These are phyloP conservation scores for Diarsia mendica DNA, from an alignment of 2,888 invertebrate species.

Conservation along the genomic window DNA sequence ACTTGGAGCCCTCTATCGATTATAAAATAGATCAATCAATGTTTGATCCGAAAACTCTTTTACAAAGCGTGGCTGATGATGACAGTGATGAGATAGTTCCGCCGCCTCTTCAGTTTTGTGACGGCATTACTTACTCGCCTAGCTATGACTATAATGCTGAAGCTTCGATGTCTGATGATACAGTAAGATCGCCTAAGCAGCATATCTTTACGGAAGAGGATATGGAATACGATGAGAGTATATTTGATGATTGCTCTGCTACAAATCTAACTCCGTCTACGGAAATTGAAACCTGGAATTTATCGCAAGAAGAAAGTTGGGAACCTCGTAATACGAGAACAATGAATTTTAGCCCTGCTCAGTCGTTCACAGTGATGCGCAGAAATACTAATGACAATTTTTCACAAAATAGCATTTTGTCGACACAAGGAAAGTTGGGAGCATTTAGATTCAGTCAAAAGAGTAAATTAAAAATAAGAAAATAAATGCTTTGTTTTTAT, in stretches of 20 bases:
- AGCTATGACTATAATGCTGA: conserved; percentile 11
- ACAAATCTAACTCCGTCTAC: conserved; percentile 68
- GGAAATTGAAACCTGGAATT: conserved; percentile 80
- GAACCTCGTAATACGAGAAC: conserved; percentile 16
- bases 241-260: conserved; percentile 63
- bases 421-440: conserved; percentile 68
- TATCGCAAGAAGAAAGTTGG: conserved; percentile 67
- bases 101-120: conserved; percentile 81
- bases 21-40: conserved; percentile 76
- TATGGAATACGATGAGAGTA: conserved; percentile 42
- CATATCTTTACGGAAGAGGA: conserved; percentile 18
- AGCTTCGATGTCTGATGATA: neutral
- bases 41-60: conserved; percentile 82
- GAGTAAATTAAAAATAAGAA: conserved; percentile 69
- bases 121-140: conserved; percentile 59
- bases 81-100: conserved; percentile 73
- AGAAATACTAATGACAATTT: conserved; percentile 55
- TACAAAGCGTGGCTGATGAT: conserved; percentile 73
- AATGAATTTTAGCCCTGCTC: conserved; percentile 43
- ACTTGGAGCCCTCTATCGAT: conserved; percentile 51
- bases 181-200: neutral
- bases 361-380: conserved; percentile 66
- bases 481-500: conserved; percentile 37
- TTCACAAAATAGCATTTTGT: conserved; percentile 20
- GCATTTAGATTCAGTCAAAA: conserved; percentile 77